Evolutionary conservation across 2,888 invertebrate genomes (phyloP), one percentile per base, ranked within the genome.

Genomic region (Sinopyrophorus schimmeli): DNA sequence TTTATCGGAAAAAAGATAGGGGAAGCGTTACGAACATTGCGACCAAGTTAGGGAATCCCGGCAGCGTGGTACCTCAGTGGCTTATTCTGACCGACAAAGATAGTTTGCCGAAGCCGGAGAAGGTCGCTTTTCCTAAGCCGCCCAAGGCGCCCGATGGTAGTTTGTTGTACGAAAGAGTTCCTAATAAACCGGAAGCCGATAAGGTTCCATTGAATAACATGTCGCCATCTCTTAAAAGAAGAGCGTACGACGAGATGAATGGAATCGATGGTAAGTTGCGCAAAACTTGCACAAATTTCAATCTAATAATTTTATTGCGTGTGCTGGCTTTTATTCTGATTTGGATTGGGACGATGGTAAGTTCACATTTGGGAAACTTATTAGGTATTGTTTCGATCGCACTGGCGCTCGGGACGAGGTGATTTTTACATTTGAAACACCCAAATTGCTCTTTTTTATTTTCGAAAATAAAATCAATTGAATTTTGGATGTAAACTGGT

Each of bases 91-190:
- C 88, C 51, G 84, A 86, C 57, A 81, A 82, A 55, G 83, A 83
- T 64, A 81, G 84, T 75, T 81, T 92, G 76, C 92, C 92, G 56
- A 81, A 81, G 74, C 90, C 91, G 21, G 83, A 83, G 60, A 83
- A 86, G 68, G 83, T 89, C 59, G 89, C 88, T 65, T 94, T 91
- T 76, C 93, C 93, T 41, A 89, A 90, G 74, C 93, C 93, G 57
- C 92, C 92, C 32, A 92, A 91, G 74, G 92, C 88, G 49, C 87
- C 89, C 53, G 89, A 93, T 73, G 93, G 92, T 63, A 91, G 91
- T 74, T 77, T 93, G 57, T 71, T 92, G 60, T 92, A 92, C 72
- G 92, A 92, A 70, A 82, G 89, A 65, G 86, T 92, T 64, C 83
- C 88, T 57, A 91, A 90, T 63, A 90, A 91, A 75, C 76, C 80